Evolutionary conservation across 2,797 vertebrate species (phyloP), one percentile per base, ranked within the genome.

Genomic region (Euphonia xanthogaster): DNA sequence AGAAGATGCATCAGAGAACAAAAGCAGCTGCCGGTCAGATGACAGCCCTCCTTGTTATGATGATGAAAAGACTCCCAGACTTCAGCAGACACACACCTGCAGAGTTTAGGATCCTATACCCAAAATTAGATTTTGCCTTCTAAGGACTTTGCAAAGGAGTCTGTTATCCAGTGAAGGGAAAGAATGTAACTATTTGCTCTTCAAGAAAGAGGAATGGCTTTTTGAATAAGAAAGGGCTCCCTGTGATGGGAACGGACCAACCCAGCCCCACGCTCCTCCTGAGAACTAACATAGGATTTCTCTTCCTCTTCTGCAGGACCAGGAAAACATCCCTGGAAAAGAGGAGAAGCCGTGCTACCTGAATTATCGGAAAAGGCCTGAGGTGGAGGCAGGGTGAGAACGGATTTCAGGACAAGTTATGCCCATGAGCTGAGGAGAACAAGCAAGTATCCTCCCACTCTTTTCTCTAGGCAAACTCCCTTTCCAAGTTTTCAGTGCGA

Each of bases 301-400:
- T 91, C 48, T 68, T 90, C 61, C 68, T 90, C 76, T 84, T 89
- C 67, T 73, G 50, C n/a, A 86, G 33, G 53, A 78, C 51, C 82
- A 84, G 90, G 88, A 94, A 94, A 83, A 37, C 57, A 67, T 53
- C 68, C 35, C 60, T 53, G 48, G n/a, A 73, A 81, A 76, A 70
- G 40, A 35, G 4, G 39, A 86, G 82, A 81, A 96, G 76, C 28
- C 0, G 2, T 24, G 42, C 79, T 80, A 79, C 86, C 73, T 86
- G 93, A 93, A 94, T 88, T 78, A 77, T 84, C 17, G 35, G 87
- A 73, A 93, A 93, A 84, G 73, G 95, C 89, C 94, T 84, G 76
- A 88, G 94, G 93, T 94, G 93, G 70, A 94, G 93, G 94, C 85
- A 96, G 89, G 91, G 94, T 86, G 87, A 97, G 93, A 96, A 96